Evolutionary conservation across 2,113 vertebrate genomes (phyloP), one percentile per base, ranked within the genome.

Genomic region (Leuciscus idus): DNA sequence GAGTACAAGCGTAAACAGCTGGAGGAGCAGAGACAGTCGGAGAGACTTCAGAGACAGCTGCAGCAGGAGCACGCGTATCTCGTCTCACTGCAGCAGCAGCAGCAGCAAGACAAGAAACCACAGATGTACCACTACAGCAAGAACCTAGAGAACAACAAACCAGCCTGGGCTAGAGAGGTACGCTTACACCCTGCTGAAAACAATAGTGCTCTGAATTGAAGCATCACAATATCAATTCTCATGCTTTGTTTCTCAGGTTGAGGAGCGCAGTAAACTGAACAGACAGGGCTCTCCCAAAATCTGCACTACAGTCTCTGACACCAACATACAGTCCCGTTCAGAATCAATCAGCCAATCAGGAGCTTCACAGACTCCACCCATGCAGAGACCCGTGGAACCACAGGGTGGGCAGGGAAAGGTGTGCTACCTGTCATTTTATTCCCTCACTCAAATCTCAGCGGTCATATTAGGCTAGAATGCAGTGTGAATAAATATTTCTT

Each of bases 51-150:
- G 95, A 93, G 97, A 80, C 97, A 98, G 89, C 95, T 98, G 88
- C 97, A 98, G 95, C 97, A 98, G 93, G 97, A 98, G 81, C 97
- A 98, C 3, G 97, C 97, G 76, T 97, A 97, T 93, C 95, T 98
- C 87, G 96, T 97, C 90, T 97, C 96, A 57, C 95, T 97, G 86
- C 97, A 97, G 85, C 96, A 96, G 57, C 96, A 95, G 79, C 94
- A 96, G 84, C 95, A 96, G 84, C 94, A 95, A 55, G 94, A 95
- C 19, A 96, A 97, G 90, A 95, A 96, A 90, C 96, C 96, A 6
- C 96, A 96, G 62, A 93, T 97, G 17, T 97, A 97, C 84, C 97
- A 97, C 88, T 97, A 97, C 13, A 95, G 95, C 89, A 97, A 97
- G 90, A 96, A 95, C 88, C 85, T 95, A 86, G 95, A 96, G 78